Evolutionary conservation across 2,888 invertebrate species (phyloP).

Genomic region (Lasioglossum villosulum): DNA sequence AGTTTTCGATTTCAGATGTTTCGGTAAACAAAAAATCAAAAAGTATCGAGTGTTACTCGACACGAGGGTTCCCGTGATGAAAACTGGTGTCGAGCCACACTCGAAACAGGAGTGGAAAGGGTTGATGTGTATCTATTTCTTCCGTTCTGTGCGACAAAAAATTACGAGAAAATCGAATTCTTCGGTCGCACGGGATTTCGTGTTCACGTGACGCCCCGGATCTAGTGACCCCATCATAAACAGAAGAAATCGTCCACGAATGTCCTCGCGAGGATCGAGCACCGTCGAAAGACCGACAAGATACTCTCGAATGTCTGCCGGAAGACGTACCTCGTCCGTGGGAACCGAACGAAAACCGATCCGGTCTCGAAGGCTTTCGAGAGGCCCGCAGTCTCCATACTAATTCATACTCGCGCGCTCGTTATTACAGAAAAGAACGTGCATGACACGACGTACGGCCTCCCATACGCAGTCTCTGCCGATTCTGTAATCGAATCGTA

Average conservation of each 20-base stretch:
- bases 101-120: too few relatives aligned
- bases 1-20: too few relatives aligned
- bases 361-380: conserved; percentile 70
- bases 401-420: not conserved
- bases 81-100: too few relatives aligned
- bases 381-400: conserved; percentile 11
- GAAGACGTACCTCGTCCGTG: conserved; percentile 73
- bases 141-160: too few relatives aligned
- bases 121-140: too few relatives aligned
- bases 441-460: conserved; percentile 14
- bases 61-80: too few relatives aligned
- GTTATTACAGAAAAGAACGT: not conserved
- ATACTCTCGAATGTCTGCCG: conserved; percentile 4
- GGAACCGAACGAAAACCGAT: conserved; percentile 81
- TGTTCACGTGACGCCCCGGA: not conserved
- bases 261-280: not conserved
- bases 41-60: too few relatives aligned
- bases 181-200: not conserved
- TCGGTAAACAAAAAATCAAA: too few relatives aligned
- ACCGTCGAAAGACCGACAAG: not conserved
- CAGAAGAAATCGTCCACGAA: not conserved
- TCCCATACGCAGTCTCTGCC: conserved; percentile 11
- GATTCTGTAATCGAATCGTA: not conserved
- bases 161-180: too few relatives aligned
- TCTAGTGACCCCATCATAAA: not conserved